Conservation (phyloP, 2,113 vertebrate genomes). For the Osmerus mordax region DNA sequence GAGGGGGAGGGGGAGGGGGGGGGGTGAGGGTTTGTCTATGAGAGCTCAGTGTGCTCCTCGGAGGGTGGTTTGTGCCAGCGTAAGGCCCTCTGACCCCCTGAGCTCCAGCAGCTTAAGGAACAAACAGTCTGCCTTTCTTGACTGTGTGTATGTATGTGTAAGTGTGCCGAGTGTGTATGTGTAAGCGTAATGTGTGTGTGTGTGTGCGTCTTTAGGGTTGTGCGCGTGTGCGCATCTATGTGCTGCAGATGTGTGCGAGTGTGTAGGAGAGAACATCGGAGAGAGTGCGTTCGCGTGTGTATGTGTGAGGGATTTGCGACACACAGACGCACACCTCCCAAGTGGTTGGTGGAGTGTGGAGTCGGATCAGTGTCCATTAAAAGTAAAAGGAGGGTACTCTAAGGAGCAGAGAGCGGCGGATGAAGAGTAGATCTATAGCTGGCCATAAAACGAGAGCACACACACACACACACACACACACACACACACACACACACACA, state of each 20-base stretch:
- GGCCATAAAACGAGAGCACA: conserved; percentile 39
- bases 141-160: neutral
- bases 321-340: neutral
- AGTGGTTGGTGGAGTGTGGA: conserved; percentile 11
- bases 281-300: neutral
- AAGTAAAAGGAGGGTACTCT: conserved; percentile 25
- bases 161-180: conserved; percentile 17
- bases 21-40: too few species aligned
- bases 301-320: conserved; percentile 25
- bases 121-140: neutral
- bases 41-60: too few species aligned
- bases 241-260: neutral
- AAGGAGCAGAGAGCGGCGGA: neutral
- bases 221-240: too few species aligned
- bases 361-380: conserved; percentile 41
- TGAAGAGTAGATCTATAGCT: conserved; percentile 38
- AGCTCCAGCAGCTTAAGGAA: neutral
- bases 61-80: too few species aligned
- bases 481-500: neutral
- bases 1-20: too few species aligned
- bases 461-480: neutral
- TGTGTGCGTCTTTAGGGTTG: neutral
- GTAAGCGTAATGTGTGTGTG: conserved; percentile 20
- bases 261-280: neutral
- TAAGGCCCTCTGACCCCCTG: too few species aligned